Evolutionary conservation across 2,888 invertebrate genomes (phyloP), one percentile per base, ranked within the genome.

Genomic region (Tridacna gigas): DNA sequence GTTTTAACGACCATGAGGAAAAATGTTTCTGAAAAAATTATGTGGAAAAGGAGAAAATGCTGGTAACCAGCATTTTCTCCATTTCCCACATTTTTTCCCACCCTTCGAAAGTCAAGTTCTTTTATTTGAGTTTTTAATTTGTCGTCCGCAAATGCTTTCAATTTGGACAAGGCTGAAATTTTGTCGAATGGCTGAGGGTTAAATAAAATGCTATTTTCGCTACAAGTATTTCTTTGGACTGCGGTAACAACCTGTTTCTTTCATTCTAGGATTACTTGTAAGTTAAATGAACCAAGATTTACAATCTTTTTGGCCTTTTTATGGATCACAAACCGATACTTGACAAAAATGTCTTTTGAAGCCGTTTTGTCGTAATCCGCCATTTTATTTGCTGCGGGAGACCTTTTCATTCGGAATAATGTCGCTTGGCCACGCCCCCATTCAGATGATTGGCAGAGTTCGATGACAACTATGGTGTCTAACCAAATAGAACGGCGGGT

Each of bases 401-500:
- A 48, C 45, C 63, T 28, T 47, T 47, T 48, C 78, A 80, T 80
- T 79, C 73, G 63, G 71, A 78, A 78, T 76, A 78, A 75, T 65
- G 65, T 56, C 65, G 26, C 13, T 71, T 74, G 26, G 48, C 74
- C 26, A 71, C 78, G 80, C 82, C 82, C 67, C 25, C 61, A 65
- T 71, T 67, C 47, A 37, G 56, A 51, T 80, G 86, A 86, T 78
- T 74, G 86, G 74, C 86, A 80, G 37, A 37, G 48, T 80, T 47
- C 60, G 63, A 74, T 63, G 78, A 66, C 61, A 60, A 67, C 86
- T 63, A 37, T 74, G 56, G 76, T 78, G 26, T 86, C 78, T 82
- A 86, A 86, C 82, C 85, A 86, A 86, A 86, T 82, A 86, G 80
- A 82, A 79, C 86, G 60, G 80, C 83, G 74, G 85, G 88, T 80